Base-by-base conservation (phyloP, 2,113 vertebrate species). In the Channa maculata region DNA sequence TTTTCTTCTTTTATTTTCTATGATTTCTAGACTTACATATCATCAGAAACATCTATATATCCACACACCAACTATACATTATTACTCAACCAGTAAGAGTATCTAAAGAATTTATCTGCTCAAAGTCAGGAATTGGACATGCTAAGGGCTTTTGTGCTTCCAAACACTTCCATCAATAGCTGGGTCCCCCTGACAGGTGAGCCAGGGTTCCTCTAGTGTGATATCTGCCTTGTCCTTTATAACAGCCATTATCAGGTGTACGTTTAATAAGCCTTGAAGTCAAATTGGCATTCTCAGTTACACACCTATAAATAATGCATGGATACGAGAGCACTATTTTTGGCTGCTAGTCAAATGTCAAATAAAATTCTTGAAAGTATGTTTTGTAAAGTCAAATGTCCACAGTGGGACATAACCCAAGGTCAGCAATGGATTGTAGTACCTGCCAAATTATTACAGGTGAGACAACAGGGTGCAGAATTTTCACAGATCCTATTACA, bases 261-360 rank as follows among this genome's bases (percentile, higher is more conserved):
- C 59, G 73, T 88, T 83, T 86, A 89, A 90, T 91, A 90, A 88
- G 82, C 87, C 86, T 87, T 90, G 90, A 86, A 89, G 82, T 85
- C 80, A 84, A 88, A 80, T 82, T 84, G 83, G 83, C 73, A 77
- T 89, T 86, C 82, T 89, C 77, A 44, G 82, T 91, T 92, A 88
- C 86, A 4, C 49, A 36, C 10, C 13, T 14, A 62, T 93, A 10
- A 92, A 94, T 93, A 85, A 88, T 89, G 41, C 15, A 93, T 87
- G 75, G 79, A 59, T 2, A 38, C 50, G 12, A 39, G n/a, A 75
- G 69, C 65, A 9, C 75, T 10, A 67, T 81, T 87, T 84, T 72
- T 70, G 55, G 58, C 72, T 65, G 46, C 76, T 80, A 80, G 69
- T 66, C 66, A 67, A 85, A 79, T 34, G 59, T 79, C 64, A 59